Conservation (phyloP, 2,888 invertebrate genomes). For the Mactromeris polynyma region DNA sequence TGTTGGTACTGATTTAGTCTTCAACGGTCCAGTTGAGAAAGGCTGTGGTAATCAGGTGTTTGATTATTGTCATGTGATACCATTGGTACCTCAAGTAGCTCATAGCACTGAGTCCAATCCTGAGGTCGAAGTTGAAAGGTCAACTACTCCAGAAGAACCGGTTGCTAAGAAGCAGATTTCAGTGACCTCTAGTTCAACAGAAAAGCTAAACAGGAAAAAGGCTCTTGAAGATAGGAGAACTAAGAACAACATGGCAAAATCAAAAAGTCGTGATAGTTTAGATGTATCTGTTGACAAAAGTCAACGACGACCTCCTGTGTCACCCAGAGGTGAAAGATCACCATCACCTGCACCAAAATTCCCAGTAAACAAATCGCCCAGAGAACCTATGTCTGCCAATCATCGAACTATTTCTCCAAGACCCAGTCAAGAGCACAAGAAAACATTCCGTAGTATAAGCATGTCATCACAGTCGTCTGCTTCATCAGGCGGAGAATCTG, state of each 20-base stretch:
- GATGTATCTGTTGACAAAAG: constrained; percentile 44
- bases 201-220: constrained; percentile 33
- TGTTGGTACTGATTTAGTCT: constrained; percentile 81
- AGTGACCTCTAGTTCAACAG: constrained; percentile 1
- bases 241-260: constrained; percentile 13
- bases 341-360: constrained; percentile 63
- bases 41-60: constrained; percentile 87
- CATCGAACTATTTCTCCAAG: constrained; percentile 70
- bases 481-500: constrained; percentile 70
- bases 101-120: constrained; percentile 43
- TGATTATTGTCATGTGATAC: constrained; percentile 85
- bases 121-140: constrained; percentile 39
- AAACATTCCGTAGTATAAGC: constrained; percentile 76
- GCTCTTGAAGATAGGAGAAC: constrained; percentile 13
- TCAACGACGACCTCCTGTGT: constrained; percentile 60
- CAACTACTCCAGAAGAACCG: constrained; percentile 25
- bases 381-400: constrained; percentile 48
- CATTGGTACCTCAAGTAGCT: constrained; percentile 47
- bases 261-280: constrained; percentile 34
- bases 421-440: constrained; percentile 62
- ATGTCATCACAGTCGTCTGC: constrained; percentile 77
- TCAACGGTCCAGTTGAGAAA: constrained; percentile 85
- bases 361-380: constrained; percentile 41
- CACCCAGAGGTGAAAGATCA: constrained; percentile 56
- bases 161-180: constrained; percentile 14